Evolutionary conservation across 2,113 vertebrate species (phyloP).

Genomic region (Lampris megalopsis): DNA sequence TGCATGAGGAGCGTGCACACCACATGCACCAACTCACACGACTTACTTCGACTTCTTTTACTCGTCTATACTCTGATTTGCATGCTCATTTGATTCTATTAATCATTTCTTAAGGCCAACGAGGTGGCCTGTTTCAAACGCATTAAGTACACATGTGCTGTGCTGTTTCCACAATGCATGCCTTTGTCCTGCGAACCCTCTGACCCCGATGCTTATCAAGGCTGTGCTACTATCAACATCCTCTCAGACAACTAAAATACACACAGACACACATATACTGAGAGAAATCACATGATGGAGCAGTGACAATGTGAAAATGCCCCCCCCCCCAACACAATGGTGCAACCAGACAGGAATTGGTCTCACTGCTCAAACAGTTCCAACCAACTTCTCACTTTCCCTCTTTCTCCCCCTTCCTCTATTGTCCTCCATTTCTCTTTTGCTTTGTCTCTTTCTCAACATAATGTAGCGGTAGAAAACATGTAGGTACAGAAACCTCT

Average conservation of each 20-base stretch:
- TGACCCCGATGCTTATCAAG: constrained; percentile 70
- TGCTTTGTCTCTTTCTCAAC: neutral
- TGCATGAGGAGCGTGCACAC: constrained; percentile 7
- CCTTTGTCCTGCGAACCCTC: constrained; percentile 60
- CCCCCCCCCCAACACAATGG: neutral
- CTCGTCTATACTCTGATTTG: constrained; percentile 39
- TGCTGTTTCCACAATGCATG: constrained; percentile 58
- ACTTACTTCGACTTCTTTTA: constrained; percentile 27
- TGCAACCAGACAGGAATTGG: neutral
- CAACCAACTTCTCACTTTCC: neutral
- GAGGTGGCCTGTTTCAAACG: constrained; percentile 41
- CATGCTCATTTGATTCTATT: constrained; percentile 21
- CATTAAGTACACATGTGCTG: constrained; percentile 61
- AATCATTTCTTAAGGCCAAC: constrained; percentile 44
- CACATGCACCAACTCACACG: constrained; percentile 1
- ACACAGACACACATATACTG: constrained; percentile 20
- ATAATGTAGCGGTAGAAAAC: neutral
- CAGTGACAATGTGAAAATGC: neutral
- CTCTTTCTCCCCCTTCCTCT: neutral
- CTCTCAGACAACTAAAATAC: constrained; percentile 36
- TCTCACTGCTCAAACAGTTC: neutral
- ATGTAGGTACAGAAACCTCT: neutral
- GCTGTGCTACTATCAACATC: constrained; percentile 67
- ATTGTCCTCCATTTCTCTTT: neutral
- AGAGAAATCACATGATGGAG: constrained; percentile 28